A percentile compares a stretch with the other conserved stretches of the same genome.
Evolutionary conservation across 2,888 invertebrate species (phyloP).

Genomic region (Lordiphosa andalusiaca): DNA sequence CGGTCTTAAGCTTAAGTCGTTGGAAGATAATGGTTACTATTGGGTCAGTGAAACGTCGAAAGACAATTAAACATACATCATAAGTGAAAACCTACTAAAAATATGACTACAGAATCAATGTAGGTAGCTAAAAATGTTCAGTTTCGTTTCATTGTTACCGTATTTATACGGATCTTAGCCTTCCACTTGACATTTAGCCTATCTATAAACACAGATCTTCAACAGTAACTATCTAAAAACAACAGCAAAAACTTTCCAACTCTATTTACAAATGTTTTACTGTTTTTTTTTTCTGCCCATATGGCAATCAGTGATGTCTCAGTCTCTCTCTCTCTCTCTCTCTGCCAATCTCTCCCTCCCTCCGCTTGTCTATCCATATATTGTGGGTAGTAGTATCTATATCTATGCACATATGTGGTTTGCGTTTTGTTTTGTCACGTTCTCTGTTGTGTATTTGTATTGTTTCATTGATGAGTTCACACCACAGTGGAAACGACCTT

Average conservation of each 20-base stretch:
- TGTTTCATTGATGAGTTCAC: constrained; percentile 76
- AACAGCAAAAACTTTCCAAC: constrained; percentile 24
- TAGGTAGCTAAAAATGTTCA: too few relatives aligned
- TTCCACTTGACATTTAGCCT: too few relatives aligned
- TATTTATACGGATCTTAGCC: too few relatives aligned
- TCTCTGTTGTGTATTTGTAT: constrained; percentile 29
- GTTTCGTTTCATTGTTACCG: too few relatives aligned
- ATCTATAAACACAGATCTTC: neutral
- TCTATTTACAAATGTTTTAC: neutral
- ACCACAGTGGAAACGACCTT: constrained; percentile 69
- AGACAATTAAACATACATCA: too few relatives aligned
- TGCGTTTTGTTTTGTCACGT: constrained; percentile 7
- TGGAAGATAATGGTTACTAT: too few relatives aligned
- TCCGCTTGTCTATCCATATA: constrained; percentile 15
- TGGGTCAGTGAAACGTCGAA: too few relatives aligned
- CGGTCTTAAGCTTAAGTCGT: too few relatives aligned
- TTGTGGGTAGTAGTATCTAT: constrained; percentile 2
- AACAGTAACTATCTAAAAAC: neutral
- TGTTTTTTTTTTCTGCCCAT: constrained; percentile 21
- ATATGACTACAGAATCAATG: too few relatives aligned
- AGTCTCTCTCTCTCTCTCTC: neutral
- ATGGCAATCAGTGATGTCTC: constrained; percentile 25
- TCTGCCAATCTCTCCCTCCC: too few relatives aligned
- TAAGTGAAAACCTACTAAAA: too few relatives aligned
- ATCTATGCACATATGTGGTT: constrained; percentile 7